A percentile compares a stretch with the other conserved stretches of the same genome.
These are phyloP conservation scores for Fragum whitleyi DNA, from an alignment of 2,888 invertebrate species.

Conservation along the genomic window DNA sequence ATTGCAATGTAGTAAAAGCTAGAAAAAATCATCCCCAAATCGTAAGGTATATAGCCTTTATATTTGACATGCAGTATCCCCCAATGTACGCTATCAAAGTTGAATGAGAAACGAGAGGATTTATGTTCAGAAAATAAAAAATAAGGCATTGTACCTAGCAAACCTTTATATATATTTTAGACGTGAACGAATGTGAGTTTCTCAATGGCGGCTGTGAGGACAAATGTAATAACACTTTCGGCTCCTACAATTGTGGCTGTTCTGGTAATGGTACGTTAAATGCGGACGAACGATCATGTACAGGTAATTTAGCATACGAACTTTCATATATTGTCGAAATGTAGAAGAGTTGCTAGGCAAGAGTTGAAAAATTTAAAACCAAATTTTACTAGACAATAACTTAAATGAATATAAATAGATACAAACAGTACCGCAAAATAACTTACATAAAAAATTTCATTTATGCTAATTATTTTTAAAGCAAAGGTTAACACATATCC, in stretches of 20 bases:
- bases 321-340: not conserved
- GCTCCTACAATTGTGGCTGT: conserved; percentile 55
- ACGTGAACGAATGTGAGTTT: conserved; percentile 51
- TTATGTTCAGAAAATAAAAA: too few species aligned
- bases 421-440: not conserved
- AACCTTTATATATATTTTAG: conserved; percentile 24
- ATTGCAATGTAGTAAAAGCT: too few species aligned
- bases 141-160: too few species aligned
- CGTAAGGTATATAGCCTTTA: too few species aligned
- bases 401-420: not conserved
- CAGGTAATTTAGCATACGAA: conserved; percentile 10
- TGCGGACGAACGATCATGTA: conserved; percentile 33
- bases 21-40: too few species aligned
- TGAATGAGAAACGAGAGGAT: too few species aligned
- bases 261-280: conserved; percentile 13
- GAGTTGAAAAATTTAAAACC: not conserved
- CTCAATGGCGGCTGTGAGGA: conserved; percentile 54
- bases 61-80: too few species aligned
- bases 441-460: too few species aligned
- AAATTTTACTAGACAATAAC: not conserved
- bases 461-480: too few species aligned
- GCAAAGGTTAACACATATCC: too few species aligned
- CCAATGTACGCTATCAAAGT: too few species aligned
- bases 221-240: conserved; percentile 42
- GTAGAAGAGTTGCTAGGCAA: not conserved